Percentiles rank a stretch among this genome's conserved stretches.
Conservation (phyloP, 1,140 invertebrate species). For the Euura lappo region DNA sequence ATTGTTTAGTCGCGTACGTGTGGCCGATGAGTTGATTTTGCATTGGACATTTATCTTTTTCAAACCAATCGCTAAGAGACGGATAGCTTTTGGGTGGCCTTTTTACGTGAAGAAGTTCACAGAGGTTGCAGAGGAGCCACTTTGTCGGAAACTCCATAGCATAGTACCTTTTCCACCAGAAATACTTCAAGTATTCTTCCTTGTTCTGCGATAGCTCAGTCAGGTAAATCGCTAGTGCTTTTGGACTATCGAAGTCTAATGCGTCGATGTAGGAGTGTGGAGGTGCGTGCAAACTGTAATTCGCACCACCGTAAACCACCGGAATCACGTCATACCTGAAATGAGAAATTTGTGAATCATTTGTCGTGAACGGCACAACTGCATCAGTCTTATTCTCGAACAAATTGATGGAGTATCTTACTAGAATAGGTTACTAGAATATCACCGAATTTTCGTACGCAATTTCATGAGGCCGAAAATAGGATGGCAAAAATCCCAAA, state of each 20-base stretch:
- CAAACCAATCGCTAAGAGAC: slow-evolving; percentile 39
- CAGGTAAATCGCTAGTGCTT: slow-evolving; percentile 62
- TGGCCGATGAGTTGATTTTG: slow-evolving; percentile 24
- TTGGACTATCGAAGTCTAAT: slow-evolving; percentile 58
- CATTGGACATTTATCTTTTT: slow-evolving; percentile 33
- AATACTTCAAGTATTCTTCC: slow-evolving; percentile 58
- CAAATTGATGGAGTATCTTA: too few relatives aligned
- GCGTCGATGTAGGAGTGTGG: slow-evolving; percentile 68
- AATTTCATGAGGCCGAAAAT: too few relatives aligned
- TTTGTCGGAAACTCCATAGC: slow-evolving; percentile 12
- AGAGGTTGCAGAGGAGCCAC: slow-evolving; percentile 36
- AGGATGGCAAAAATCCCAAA: background rate
- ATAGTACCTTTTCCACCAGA: slow-evolving; percentile 62
- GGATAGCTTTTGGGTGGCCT: slow-evolving; percentile 24
- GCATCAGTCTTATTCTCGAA: too few relatives aligned
- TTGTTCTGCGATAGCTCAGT: slow-evolving; percentile 54
- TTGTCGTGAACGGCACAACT: background rate
- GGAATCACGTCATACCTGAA: slow-evolving; percentile 56
- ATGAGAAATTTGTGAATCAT: too few relatives aligned
- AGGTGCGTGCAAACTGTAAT: slow-evolving; percentile 64
- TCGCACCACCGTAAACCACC: slow-evolving; percentile 62
- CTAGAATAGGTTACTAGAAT: too few relatives aligned
- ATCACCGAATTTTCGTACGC: too few relatives aligned
- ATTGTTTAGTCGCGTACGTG: slow-evolving; percentile 19
- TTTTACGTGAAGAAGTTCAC: slow-evolving; percentile 34